These are phyloP conservation scores for Idris sp. DNA, from an alignment of 1,140 invertebrate genomes.

Conservation along the genomic window DNA sequence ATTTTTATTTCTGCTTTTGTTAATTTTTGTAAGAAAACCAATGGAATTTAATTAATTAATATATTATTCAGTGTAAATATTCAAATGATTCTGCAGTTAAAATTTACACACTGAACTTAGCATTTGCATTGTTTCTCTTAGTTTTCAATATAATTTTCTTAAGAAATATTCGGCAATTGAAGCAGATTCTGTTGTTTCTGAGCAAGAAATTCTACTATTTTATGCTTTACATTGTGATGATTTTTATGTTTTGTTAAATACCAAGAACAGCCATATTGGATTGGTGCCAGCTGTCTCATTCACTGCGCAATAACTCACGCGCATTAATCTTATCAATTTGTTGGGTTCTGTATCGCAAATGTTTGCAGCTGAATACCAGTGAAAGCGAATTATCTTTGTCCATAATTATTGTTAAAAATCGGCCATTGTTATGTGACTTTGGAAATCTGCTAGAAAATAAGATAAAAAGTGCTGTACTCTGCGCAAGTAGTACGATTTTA, in stretches of 20 bases:
- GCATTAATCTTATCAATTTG: conserved; percentile 58
- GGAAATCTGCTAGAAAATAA: conserved; percentile 8
- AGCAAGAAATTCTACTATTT: conserved; percentile 50
- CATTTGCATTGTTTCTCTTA: conserved; percentile 11
- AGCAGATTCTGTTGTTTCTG: conserved; percentile 19
- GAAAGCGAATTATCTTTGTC: conserved; percentile 27
- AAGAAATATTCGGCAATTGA: conserved; percentile 34
- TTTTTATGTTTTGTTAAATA: conserved; percentile 55
- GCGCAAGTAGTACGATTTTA: conserved; percentile 39
- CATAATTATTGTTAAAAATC: conserved; percentile 45
- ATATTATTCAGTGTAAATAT: too few species aligned
- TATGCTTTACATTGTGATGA: conserved; percentile 51
- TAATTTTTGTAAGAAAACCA: too few species aligned
- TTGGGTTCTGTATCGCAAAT: conserved; percentile 37
- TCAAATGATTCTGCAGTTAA: too few species aligned
- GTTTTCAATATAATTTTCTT: conserved; percentile 33
- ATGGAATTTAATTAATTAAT: too few species aligned
- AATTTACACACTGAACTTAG: conserved; percentile 27
- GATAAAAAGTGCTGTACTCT: conserved; percentile 8
- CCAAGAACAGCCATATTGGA: conserved; percentile 33
- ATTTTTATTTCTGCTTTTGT: too few species aligned
- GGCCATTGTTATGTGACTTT: conserved; percentile 20
- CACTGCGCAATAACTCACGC: conserved; percentile 53
- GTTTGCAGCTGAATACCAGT: conserved; percentile 25
- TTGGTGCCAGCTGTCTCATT: conserved; percentile 49